Evolutionary conservation across 2,888 invertebrate genomes (phyloP), one percentile per base, ranked within the genome.

Genomic region (Xestia sexstrigata): DNA sequence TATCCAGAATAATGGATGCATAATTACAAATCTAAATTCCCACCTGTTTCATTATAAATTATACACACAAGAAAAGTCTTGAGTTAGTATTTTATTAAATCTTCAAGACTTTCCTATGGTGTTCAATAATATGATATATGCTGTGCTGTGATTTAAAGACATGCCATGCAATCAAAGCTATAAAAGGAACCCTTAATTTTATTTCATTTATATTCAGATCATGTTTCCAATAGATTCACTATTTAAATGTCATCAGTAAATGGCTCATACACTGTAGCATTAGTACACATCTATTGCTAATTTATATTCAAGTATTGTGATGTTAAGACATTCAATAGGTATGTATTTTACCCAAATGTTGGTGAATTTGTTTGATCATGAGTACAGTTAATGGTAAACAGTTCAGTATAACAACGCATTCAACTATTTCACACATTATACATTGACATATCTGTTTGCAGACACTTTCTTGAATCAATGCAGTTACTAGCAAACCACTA

Each of bases 201-300:
- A 70, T 58, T 63, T 58, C 1, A 79, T 79, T 87, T 74, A 70
- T 79, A 88, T 88, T 79, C 85, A 68, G 60, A 52, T 76, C 82
- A 82, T 78, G 73, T 70, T 42, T 76, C 78, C 74, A 85, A 88
- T 88, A 81, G 88, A 26, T 83, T 76, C 68, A 70, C 66, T 63
- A 47, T 62, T 69, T 62, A 67, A 79, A 81, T 77, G 79, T 82
- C 83, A 82, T 79, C 79, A 81, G 65, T 70, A 68, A 78, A 75
- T 78, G 39, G 75, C 66, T 68, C 67, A 66, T 58, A 45, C 52
- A 74, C 62, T 49, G 78, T 60, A 45, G 15, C 47, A 72, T 75
- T 47, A 39, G 39, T 55, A 76, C 42, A 20, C 47, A 58, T 39
- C 60, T 73, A 30, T 49, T 69, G 66, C 60, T 63, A 70, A 74